A percentile compares a stretch with the other conserved stretches of the same genome.
These are phyloP conservation scores for Chamaea fasciata DNA, from an alignment of 2,113 vertebrate genomes.

Conservation along the genomic window DNA sequence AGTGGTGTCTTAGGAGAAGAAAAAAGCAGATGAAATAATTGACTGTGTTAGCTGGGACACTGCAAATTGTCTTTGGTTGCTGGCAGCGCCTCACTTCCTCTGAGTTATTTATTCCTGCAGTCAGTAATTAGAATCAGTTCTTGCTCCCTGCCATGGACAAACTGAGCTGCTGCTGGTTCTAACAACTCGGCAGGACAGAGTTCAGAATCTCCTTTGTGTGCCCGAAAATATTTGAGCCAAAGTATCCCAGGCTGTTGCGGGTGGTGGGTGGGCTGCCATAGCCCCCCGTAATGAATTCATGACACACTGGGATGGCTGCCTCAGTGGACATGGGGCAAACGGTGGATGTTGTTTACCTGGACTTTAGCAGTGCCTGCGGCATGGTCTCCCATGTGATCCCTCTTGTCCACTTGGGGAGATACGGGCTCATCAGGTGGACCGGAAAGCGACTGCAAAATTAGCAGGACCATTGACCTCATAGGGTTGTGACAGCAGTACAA, in stretches of 20 bases:
- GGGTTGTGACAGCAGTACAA: background rate
- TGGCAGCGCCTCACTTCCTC: slow-evolving; percentile 36
- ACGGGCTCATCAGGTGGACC: fast-evolving
- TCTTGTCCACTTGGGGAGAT: background rate
- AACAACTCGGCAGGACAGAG: background rate
- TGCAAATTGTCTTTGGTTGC: slow-evolving; percentile 16
- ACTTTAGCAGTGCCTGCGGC: background rate
- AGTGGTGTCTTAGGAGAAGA: background rate
- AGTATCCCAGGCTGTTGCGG: background rate
- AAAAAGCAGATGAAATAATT: slow-evolving; percentile 17
- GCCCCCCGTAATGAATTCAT: fast-evolving
- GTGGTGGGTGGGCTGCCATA: background rate
- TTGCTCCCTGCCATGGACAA: background rate
- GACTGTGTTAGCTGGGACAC: background rate
- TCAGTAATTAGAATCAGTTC: slow-evolving; percentile 33
- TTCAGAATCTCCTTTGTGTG: background rate
- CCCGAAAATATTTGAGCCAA: background rate
- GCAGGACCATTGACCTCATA: background rate
- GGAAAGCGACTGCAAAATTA: background rate
- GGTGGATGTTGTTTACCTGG: background rate
- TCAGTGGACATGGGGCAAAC: fast-evolving
- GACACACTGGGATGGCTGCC: background rate
- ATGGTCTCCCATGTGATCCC: background rate
- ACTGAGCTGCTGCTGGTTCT: background rate
- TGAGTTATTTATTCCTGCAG: slow-evolving; percentile 30